Percentiles rank a stretch among this genome's conserved stretches.
phyloP scores from a whole-genome alignment of 2,888 invertebrate species.

The Eupelmus urozonus region DNA sequence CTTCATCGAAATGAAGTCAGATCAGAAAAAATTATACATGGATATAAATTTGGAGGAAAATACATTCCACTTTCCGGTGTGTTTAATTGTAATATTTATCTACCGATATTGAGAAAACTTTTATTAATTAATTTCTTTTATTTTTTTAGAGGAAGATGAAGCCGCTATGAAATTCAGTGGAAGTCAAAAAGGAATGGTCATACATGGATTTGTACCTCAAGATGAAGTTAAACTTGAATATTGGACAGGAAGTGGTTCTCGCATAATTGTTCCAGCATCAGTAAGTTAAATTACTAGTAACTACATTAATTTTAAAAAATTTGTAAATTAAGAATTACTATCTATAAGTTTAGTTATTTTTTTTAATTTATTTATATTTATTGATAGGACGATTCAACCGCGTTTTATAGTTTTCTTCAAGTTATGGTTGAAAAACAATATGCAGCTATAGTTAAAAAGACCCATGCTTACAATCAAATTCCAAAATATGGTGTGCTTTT shows the following conservation, averaged over 20 bases:
- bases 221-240: constrained; percentile 56
- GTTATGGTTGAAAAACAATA: constrained; percentile 54
- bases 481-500: constrained; percentile 61
- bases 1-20: constrained; percentile 45
- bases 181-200: constrained; percentile 41
- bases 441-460: constrained; percentile 58
- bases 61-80: constrained; percentile 63
- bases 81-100: neutral
- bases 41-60: constrained; percentile 64
- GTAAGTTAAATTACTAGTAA: constrained; percentile 34
- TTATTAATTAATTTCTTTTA: constrained; percentile 20
- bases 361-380: constrained; percentile 14
- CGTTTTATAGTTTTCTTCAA: constrained; percentile 58
- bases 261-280: constrained; percentile 54
- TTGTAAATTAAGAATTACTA: no score
- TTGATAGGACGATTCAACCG: constrained; percentile 42
- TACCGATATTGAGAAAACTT: constrained; percentile 10
- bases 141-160: constrained; percentile 53
- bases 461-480: constrained; percentile 46
- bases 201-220: constrained; percentile 58
- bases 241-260: constrained; percentile 55
- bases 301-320: constrained; percentile 7
- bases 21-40: constrained; percentile 59
- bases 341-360: constrained; percentile 6
- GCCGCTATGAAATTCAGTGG: constrained; percentile 48